phyloP scores from a whole-genome alignment of 2,797 vertebrate genomes.

The Enteromius radiatus region DNA sequence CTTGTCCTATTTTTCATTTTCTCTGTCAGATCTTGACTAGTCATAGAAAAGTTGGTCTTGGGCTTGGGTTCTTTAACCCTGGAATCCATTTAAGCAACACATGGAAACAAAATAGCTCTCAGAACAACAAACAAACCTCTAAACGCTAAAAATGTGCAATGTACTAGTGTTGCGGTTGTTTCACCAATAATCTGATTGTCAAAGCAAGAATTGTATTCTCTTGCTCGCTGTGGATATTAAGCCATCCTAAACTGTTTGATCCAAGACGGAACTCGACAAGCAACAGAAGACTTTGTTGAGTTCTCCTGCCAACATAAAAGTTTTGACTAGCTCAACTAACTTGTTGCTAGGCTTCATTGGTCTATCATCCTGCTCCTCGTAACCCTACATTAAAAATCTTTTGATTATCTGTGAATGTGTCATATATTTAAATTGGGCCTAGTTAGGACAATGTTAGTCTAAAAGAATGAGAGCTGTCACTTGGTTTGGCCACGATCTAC shows the following conservation, averaged over 20 bases:
- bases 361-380: background rate
- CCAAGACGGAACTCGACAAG: background rate
- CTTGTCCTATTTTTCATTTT: background rate
- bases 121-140: background rate
- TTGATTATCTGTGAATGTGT: background rate
- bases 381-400: background rate
- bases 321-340: background rate
- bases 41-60: background rate
- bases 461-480: background rate
- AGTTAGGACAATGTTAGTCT: background rate
- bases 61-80: background rate
- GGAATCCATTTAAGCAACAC: background rate
- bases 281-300: background rate
- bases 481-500: background rate
- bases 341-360: background rate
- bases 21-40: background rate
- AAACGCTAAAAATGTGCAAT: background rate
- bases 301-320: background rate
- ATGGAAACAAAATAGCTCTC: background rate
- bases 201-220: background rate
- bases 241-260: background rate
- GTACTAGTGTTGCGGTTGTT: background rate
- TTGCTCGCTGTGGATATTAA: background rate
- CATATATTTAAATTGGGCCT: background rate
- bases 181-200: background rate